phyloP scores from a whole-genome alignment of 1,140 invertebrate species.

The Streblospio benedicti region DNA sequence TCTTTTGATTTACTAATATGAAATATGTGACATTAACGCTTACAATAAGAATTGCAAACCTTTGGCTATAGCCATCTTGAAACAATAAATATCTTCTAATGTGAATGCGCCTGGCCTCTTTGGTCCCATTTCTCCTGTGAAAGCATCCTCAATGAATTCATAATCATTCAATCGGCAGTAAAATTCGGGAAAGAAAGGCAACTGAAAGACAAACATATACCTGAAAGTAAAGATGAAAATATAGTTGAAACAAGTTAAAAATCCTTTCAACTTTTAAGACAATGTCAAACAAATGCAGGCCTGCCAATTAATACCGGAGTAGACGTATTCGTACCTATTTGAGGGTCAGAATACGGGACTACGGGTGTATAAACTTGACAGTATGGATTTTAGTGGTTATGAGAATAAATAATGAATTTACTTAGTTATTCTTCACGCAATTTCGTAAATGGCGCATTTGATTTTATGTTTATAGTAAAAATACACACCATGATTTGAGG shows the following conservation, averaged over 20 bases:
- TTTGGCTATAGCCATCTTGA: conserved; percentile 65
- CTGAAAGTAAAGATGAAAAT: conserved; percentile 36
- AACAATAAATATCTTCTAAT: conserved; percentile 60
- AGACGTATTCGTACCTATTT: too few species aligned
- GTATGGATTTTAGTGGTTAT: too few species aligned
- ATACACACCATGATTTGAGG: conserved; percentile 47
- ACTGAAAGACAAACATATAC: conserved; percentile 64
- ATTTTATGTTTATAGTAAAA: too few species aligned
- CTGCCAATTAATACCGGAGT: too few species aligned
- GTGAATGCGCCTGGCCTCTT: conserved; percentile 35
- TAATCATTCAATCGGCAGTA: conserved; percentile 56
- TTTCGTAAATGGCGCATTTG: too few species aligned
- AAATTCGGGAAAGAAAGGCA: conserved; percentile 62
- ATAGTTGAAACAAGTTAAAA: background rate
- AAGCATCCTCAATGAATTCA: conserved; percentile 55
- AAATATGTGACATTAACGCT: background rate
- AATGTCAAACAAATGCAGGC: too few species aligned
- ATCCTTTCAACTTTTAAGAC: too few species aligned
- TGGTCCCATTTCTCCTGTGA: conserved; percentile 49
- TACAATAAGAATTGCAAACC: conserved; percentile 27
- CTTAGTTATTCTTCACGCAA: too few species aligned
- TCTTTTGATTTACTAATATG: too few species aligned
- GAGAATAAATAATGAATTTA: too few species aligned
- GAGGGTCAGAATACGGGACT: too few species aligned
- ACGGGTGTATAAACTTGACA: too few species aligned